A percentile compares a stretch with the other conserved stretches of the same genome.
These are phyloP conservation scores for Neria commutata DNA, from an alignment of 2,888 invertebrate genomes.

Conservation along the genomic window DNA sequence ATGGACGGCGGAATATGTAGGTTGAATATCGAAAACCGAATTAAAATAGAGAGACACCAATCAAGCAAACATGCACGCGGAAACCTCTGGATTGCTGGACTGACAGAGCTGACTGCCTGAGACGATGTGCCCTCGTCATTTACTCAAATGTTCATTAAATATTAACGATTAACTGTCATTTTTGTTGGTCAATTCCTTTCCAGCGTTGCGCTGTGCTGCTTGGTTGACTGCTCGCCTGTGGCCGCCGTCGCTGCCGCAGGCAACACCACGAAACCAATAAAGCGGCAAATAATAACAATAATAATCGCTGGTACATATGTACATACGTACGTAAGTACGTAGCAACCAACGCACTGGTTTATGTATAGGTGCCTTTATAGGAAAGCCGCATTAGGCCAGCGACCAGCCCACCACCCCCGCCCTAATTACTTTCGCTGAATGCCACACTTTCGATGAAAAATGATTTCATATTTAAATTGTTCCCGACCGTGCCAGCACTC, in stretches of 20 bases:
- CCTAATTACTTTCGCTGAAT: conserved; percentile 12
- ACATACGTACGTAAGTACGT: neutral
- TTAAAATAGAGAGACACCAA: neutral
- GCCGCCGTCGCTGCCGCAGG: neutral
- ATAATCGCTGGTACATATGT: neutral
- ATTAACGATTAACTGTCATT: conserved; percentile 51
- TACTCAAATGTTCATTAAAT: conserved; percentile 50
- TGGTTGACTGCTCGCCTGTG: neutral
- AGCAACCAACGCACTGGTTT: too few species aligned
- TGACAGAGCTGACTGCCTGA: conserved; percentile 1
- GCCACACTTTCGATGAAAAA: conserved; percentile 16
- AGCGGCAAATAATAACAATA: neutral
- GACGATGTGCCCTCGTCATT: conserved; percentile 18
- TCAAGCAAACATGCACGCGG: neutral
- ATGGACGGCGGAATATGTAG: too few species aligned
- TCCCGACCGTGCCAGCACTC: too few species aligned
- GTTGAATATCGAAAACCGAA: too few species aligned
- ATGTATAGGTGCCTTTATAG: too few species aligned
- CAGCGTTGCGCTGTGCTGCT: neutral
- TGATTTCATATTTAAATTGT: conserved; percentile 8
- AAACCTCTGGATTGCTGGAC: too few species aligned
- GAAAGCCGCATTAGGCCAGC: too few species aligned
- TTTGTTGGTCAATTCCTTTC: conserved; percentile 19
- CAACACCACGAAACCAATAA: neutral
- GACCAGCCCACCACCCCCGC: conserved; percentile 1